Conservation (phyloP, 2,113 vertebrate species). For the Vireo altiloquus region DNA sequence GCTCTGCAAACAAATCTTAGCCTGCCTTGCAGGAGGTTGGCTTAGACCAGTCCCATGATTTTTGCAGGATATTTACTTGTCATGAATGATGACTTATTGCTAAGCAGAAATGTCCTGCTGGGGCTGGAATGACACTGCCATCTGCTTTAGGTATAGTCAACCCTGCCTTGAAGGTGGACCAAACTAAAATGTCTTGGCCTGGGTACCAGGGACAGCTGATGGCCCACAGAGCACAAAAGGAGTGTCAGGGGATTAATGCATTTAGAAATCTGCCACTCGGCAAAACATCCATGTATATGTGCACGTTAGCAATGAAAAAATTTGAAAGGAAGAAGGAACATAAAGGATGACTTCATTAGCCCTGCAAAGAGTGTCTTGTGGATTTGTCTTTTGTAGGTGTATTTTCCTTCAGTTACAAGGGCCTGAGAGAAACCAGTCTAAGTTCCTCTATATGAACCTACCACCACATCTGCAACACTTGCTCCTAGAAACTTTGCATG, state of each 20-base stretch:
- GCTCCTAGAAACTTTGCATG: not conserved
- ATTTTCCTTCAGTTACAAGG: not conserved
- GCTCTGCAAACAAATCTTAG: slow-evolving; percentile 45
- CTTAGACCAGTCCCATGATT: not conserved
- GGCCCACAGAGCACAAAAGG: not conserved
- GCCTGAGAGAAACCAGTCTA: not conserved
- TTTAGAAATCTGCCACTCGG: not conserved
- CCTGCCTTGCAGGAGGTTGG: slow-evolving; percentile 1
- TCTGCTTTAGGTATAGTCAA: slow-evolving; percentile 16
- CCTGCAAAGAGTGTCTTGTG: not conserved
- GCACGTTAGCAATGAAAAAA: not conserved
- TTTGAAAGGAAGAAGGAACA: not conserved
- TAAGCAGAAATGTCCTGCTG: not conserved
- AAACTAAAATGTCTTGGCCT: not conserved
- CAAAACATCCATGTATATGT: accelerated
- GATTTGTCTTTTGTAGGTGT: not conserved
- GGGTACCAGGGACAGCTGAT: not conserved
- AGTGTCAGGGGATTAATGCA: not conserved
- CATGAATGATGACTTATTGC: not conserved
- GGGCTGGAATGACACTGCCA: not conserved
- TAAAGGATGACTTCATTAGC: not conserved
- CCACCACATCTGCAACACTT: not conserved
- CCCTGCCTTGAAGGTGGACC: not conserved
- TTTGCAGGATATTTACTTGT: slow-evolving; percentile 16
- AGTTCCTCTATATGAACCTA: not conserved